A percentile compares a stretch with the other conserved stretches of the same genome.
These are phyloP conservation scores for Erebia epiphron DNA, from an alignment of 2,888 invertebrate species.

Conservation along the genomic window DNA sequence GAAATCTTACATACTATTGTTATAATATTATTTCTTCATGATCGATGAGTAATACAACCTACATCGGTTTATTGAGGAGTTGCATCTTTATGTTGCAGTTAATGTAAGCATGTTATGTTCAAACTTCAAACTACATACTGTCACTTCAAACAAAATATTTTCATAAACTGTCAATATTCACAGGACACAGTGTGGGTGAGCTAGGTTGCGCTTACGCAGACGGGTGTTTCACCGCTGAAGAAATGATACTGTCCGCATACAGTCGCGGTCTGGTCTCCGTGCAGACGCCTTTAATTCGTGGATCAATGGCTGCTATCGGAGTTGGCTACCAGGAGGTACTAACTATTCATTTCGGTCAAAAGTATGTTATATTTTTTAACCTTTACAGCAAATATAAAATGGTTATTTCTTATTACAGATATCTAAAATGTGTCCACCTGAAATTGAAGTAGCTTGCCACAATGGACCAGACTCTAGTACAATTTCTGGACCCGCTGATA, in stretches of 20 bases:
- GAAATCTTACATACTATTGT: no score
- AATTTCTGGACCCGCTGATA: slow-evolving; percentile 88
- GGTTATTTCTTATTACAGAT: slow-evolving; percentile 48
- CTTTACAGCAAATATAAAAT: neutral
- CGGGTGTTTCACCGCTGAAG: slow-evolving; percentile 92
- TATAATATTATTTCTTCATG: no score
- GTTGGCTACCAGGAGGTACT: slow-evolving; percentile 79
- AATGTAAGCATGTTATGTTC: no score
- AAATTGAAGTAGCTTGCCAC: slow-evolving; percentile 90
- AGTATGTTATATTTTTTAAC: neutral
- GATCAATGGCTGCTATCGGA: slow-evolving; percentile 95
- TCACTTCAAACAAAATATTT: no score
- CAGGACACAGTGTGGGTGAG: slow-evolving; percentile 97
- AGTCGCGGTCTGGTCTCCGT: slow-evolving; percentile 90
- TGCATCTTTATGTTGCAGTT: no score
- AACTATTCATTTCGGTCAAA: neutral
- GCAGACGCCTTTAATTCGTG: slow-evolving; percentile 85
- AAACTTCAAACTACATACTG: no score
- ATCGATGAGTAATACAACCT: no score
- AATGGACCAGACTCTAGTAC: slow-evolving; percentile 90
- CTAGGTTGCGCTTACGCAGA: slow-evolving; percentile 97
- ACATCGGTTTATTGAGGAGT: no score
- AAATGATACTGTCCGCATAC: slow-evolving; percentile 92
- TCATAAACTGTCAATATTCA: neutral
- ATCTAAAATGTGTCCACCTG: slow-evolving; percentile 65